These are phyloP conservation scores for Atopsyche davidsoni DNA, from an alignment of 1,140 invertebrate genomes.

Conservation along the genomic window DNA sequence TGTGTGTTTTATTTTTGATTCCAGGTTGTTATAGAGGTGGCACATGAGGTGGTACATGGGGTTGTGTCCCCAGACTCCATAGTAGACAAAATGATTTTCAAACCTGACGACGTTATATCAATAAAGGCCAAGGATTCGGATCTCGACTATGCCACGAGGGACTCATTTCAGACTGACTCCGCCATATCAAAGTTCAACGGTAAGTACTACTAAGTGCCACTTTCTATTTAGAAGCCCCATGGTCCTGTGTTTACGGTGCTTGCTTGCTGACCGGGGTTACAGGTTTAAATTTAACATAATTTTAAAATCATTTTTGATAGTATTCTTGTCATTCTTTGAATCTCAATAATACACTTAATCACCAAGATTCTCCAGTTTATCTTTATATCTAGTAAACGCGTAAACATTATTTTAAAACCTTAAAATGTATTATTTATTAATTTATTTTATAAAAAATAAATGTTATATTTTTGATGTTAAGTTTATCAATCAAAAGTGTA, in stretches of 20 bases:
- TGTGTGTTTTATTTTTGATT: too few relatives aligned
- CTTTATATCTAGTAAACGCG: too few relatives aligned
- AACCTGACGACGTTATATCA: constrained; percentile 71
- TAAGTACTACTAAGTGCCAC: constrained; percentile 32
- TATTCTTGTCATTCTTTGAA: too few relatives aligned
- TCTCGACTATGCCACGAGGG: constrained; percentile 79
- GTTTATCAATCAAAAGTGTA: constrained; percentile 4
- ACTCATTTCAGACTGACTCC: constrained; percentile 79
- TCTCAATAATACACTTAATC: too few relatives aligned
- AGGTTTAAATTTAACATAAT: too few relatives aligned
- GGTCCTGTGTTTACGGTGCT: too few relatives aligned
- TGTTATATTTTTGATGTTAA: constrained; percentile 1
- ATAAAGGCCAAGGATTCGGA: constrained; percentile 77
- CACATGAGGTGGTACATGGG: constrained; percentile 69
- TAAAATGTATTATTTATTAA: too few relatives aligned
- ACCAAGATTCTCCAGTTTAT: too few relatives aligned
- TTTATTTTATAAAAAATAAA: neutral
- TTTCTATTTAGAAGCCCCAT: neutral
- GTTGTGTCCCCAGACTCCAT: constrained; percentile 60
- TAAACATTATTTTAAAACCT: too few relatives aligned
- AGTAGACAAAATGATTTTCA: constrained; percentile 81
- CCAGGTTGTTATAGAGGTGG: constrained; percentile 74
- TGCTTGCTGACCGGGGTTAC: too few relatives aligned
- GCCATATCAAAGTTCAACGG: constrained; percentile 63
- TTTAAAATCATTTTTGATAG: too few relatives aligned